These are phyloP conservation scores for Hemiscyllium ocellatum DNA, from an alignment of 2,113 vertebrate species.

Conservation along the genomic window DNA sequence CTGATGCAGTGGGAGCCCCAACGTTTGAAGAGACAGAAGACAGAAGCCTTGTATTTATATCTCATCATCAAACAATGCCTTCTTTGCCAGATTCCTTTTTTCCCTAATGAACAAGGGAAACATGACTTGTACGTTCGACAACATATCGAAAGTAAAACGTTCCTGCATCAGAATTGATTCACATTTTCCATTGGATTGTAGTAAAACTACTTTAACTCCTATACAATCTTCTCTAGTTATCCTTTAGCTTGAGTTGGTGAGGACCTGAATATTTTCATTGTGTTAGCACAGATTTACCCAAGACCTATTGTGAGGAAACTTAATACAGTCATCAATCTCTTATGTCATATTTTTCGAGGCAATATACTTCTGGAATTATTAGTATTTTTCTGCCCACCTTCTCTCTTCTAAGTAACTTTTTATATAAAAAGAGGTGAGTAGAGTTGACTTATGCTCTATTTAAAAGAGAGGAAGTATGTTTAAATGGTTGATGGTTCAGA, in stretches of 20 bases:
- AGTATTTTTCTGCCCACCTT: conserved; percentile 5
- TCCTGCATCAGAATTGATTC: conserved; percentile 50
- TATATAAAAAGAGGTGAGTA: not conserved
- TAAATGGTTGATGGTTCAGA: not conserved
- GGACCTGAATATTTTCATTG: conserved; percentile 7
- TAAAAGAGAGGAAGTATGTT: not conserved
- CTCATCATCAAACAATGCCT: not conserved
- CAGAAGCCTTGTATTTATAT: not conserved
- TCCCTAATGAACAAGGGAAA: not conserved
- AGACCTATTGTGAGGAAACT: not conserved
- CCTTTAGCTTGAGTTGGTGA: not conserved
- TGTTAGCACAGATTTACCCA: not conserved
- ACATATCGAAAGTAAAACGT: conserved; percentile 47
- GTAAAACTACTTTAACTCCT: not conserved
- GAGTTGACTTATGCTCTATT: not conserved
- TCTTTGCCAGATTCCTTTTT: not conserved
- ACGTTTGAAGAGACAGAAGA: not conserved
- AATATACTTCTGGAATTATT: conserved; percentile 14
- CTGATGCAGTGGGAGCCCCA: not conserved
- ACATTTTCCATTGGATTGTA: conserved; percentile 37
- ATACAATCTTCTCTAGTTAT: conserved; percentile 11
- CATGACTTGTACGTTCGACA: conserved; percentile 43
- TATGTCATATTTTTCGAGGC: not conserved
- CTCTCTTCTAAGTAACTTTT: not conserved
- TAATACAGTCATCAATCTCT: not conserved